phyloP scores from a whole-genome alignment of 2,888 invertebrate genomes.

The Drosophila sordidula region DNA sequence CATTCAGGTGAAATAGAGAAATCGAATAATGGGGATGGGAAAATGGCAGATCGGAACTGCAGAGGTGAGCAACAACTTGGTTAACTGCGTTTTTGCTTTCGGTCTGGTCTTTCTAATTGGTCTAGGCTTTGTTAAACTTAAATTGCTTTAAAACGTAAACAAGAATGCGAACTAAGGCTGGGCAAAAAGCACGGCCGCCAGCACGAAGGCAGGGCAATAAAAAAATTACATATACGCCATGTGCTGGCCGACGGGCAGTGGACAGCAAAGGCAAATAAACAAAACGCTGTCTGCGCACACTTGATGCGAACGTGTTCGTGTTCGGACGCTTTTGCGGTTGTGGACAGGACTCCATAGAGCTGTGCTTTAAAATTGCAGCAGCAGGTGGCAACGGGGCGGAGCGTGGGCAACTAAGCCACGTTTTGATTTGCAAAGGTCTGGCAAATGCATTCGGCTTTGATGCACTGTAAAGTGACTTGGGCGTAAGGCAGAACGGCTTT shows the following conservation, averaged over 20 bases:
- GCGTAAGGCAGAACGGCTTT: slow-evolving; percentile 19
- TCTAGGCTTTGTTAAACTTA: slow-evolving; percentile 29
- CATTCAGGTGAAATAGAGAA: slow-evolving; percentile 31
- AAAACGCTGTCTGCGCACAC: slow-evolving; percentile 48
- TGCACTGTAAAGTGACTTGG: slow-evolving; percentile 35
- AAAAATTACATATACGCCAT: slow-evolving; percentile 70
- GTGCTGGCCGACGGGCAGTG: slow-evolving; percentile 28
- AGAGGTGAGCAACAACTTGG: slow-evolving; percentile 32
- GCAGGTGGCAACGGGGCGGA: not conserved
- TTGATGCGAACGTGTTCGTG: slow-evolving; percentile 64
- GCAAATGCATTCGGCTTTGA: slow-evolving; percentile 55
- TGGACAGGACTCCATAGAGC: slow-evolving; percentile 13
- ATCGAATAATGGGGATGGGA: not conserved
- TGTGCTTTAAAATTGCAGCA: slow-evolving; percentile 27
- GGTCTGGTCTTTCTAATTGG: slow-evolving; percentile 53
- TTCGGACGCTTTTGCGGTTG: slow-evolving; percentile 44
- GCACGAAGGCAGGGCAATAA: slow-evolving; percentile 50
- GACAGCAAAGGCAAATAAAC: slow-evolving; percentile 64
- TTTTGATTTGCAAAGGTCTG: slow-evolving; percentile 59
- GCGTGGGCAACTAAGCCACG: slow-evolving; percentile 43
- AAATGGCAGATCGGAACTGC: slow-evolving; percentile 4
- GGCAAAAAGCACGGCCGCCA: slow-evolving; percentile 22
- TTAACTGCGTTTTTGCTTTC: slow-evolving; percentile 11
- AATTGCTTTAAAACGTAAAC: slow-evolving; percentile 71
- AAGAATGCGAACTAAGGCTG: slow-evolving; percentile 47